Conservation (phyloP, 2,888 invertebrate genomes). For the Andrena camellia region DNA sequence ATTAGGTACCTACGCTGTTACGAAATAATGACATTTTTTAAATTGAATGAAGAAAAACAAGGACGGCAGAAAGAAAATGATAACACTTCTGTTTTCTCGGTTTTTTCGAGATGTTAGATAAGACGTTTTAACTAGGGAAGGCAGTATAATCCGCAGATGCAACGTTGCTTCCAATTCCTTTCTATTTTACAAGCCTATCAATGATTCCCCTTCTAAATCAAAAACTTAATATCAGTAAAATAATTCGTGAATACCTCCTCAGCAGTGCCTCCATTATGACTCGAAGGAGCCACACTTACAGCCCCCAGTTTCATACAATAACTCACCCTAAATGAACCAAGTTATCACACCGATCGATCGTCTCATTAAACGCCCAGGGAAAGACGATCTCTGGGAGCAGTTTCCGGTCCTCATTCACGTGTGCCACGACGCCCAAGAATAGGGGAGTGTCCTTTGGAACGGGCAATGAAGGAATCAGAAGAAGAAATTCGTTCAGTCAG, state of each 20-base stretch:
- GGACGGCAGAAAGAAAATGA: too few species aligned
- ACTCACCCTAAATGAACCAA: neutral
- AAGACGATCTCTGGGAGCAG: neutral
- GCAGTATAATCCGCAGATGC: too few species aligned
- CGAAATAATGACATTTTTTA: too few species aligned
- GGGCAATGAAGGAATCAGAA: conserved; percentile 17
- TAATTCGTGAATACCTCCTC: neutral
- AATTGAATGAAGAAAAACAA: too few species aligned
- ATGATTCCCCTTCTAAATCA: too few species aligned
- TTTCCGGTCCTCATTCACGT: neutral
- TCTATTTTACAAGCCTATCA: too few species aligned
- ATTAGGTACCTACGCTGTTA: too few species aligned
- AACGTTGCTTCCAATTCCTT: too few species aligned
- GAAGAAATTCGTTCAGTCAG: conserved; percentile 76
- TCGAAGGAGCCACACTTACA: neutral
- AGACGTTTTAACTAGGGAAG: too few species aligned
- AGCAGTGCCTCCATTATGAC: neutral
- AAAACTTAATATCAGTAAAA: neutral
- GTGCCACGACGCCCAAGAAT: neutral
- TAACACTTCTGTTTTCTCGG: too few species aligned
- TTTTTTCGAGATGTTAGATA: too few species aligned
- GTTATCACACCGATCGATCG: neutral
- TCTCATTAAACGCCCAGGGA: neutral
- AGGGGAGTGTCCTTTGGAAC: neutral
- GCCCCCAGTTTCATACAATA: neutral